phyloP scores from a whole-genome alignment of 2,113 vertebrate species.

The Fregata magnificens region DNA sequence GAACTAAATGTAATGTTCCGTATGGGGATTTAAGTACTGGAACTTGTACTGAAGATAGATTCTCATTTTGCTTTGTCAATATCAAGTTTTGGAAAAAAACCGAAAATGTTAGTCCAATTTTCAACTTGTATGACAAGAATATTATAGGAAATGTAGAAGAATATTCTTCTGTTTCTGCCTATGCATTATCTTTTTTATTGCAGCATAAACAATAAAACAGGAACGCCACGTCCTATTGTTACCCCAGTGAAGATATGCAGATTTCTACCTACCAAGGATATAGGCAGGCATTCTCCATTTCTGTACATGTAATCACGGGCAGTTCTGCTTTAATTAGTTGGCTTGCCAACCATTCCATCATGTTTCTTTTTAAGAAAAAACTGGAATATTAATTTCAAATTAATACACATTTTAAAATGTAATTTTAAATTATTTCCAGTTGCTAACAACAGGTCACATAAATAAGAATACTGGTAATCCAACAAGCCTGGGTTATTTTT shows the following conservation, averaged over 20 bases:
- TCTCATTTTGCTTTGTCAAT: constrained; percentile 15
- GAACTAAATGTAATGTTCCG: neutral
- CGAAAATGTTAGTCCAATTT: neutral
- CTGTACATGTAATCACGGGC: constrained; percentile 16
- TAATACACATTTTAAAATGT: constrained; percentile 34
- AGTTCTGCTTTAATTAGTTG: constrained; percentile 47
- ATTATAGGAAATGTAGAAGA: constrained; percentile 13
- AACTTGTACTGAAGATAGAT: constrained; percentile 8
- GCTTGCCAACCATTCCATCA: constrained; percentile 13
- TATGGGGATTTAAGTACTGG: neutral
- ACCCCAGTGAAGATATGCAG: neutral
- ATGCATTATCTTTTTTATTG: neutral
- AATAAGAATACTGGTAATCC: neutral
- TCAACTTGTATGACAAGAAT: neutral
- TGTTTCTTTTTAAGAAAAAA: constrained; percentile 28
- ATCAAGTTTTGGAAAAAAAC: neutral
- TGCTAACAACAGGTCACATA: neutral
- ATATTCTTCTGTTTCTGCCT: constrained; percentile 33
- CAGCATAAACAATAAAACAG: neutral
- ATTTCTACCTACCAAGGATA: neutral
- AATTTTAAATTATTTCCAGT: constrained; percentile 43
- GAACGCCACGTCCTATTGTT: neutral
- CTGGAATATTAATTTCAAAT: neutral
- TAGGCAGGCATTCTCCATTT: constrained; percentile 6
- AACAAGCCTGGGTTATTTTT: neutral